A percentile compares a stretch with the other conserved stretches of the same genome.
Evolutionary conservation across 2,113 vertebrate species (phyloP).

Genomic region (Butastur rufipennis): DNA sequence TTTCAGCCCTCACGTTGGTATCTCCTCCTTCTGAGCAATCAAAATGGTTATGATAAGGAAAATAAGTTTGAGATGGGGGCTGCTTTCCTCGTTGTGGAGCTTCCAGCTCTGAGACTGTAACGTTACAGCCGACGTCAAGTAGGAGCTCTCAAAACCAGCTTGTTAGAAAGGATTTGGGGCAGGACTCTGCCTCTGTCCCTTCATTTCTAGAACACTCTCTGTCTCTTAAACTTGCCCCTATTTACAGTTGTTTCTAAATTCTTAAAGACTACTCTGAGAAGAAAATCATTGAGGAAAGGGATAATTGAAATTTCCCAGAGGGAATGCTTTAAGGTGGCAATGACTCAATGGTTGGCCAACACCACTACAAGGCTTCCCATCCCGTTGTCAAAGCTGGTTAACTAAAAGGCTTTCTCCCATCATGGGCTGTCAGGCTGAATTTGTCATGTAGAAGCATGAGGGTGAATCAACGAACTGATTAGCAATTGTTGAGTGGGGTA

Average conservation of each 20-base stretch:
- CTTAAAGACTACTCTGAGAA: neutral
- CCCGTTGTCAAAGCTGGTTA: neutral
- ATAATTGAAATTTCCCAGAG: conserved; percentile 7
- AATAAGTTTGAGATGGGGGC: neutral
- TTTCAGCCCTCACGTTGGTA: neutral
- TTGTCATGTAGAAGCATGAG: neutral
- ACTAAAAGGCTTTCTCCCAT: neutral
- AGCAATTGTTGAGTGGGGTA: neutral
- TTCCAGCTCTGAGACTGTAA: neutral
- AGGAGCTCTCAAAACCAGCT: neutral
- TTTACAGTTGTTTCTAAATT: neutral
- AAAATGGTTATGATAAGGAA: neutral
- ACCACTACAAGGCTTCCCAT: neutral
- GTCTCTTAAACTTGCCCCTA: neutral
- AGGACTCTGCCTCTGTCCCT: neutral
- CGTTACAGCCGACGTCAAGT: rapidly evolving
- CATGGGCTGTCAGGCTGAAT: conserved; percentile 16
- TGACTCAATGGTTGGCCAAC: conserved; percentile 6
- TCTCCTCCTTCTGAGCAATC: neutral
- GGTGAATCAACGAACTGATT: conserved; percentile 43
- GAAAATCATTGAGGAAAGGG: conserved; percentile 3
- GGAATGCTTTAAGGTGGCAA: neutral
- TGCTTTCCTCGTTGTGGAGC: neutral
- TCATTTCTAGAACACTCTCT: neutral
- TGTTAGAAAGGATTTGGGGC: neutral